phyloP scores from a whole-genome alignment of 2,113 vertebrate genomes.

The Lota lota region DNA sequence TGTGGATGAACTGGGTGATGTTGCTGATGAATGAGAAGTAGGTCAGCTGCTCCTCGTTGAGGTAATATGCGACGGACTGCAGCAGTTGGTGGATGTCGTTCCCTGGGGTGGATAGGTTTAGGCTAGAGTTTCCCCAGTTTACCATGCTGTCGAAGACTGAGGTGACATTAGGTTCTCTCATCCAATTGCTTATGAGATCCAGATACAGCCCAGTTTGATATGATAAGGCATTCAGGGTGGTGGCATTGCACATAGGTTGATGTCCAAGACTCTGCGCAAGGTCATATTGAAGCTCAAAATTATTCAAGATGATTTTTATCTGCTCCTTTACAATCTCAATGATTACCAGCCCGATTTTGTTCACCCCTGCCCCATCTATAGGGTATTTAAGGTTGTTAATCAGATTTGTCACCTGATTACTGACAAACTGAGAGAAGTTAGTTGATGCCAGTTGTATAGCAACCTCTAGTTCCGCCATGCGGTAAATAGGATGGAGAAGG shows the following conservation, averaged over 20 bases:
- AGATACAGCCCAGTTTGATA: conserved; percentile 52
- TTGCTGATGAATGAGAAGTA: conserved; percentile 43
- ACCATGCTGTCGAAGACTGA: conserved; percentile 45
- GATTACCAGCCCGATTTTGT: conserved; percentile 42
- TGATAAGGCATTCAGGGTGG: conserved; percentile 26
- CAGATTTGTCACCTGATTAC: conserved; percentile 43
- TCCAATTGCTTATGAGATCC: conserved; percentile 47
- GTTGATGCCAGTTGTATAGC: conserved; percentile 38
- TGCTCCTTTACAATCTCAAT: conserved; percentile 37
- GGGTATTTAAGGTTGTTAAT: conserved; percentile 46
- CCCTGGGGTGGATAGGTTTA: conserved; percentile 22
- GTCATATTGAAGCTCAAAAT: conserved; percentile 43
- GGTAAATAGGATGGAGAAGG: conserved; percentile 51
- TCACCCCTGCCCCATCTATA: conserved; percentile 50
- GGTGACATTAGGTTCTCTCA: conserved; percentile 49
- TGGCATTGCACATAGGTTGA: conserved; percentile 25
- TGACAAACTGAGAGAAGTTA: conserved; percentile 48
- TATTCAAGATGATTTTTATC: conserved; percentile 32
- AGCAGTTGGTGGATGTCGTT: conserved; percentile 55
- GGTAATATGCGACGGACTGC: conserved; percentile 23
- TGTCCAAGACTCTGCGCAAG: not conserved
- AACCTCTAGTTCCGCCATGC: conserved; percentile 58
- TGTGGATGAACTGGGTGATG: conserved; percentile 50
- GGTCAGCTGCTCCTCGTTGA: conserved; percentile 40
- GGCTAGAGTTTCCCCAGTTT: conserved; percentile 47